A percentile compares a stretch with the other conserved stretches of the same genome.
phyloP scores from a whole-genome alignment of 2,888 invertebrate species.

The Patella depressa region DNA sequence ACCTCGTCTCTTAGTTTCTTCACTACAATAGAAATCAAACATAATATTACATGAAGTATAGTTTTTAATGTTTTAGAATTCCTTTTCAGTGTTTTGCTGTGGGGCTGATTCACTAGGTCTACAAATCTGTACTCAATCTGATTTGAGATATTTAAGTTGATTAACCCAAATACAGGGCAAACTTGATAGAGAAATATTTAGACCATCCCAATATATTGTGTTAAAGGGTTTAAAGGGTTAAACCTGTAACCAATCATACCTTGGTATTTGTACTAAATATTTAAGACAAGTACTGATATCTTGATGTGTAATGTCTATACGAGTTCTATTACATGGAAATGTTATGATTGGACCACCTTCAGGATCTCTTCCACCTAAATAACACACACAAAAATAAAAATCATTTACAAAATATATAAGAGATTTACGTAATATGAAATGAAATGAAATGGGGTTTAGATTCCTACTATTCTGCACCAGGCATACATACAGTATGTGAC shows the following conservation, averaged over 20 bases:
- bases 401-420: no score
- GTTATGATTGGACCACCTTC: conserved; percentile 92
- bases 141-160: no score
- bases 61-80: not conserved
- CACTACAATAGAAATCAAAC: conserved; percentile 76
- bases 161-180: no score
- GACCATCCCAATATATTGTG: no score
- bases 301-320: conserved; percentile 91
- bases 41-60: not conserved
- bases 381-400: not conserved
- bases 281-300: conserved; percentile 90
- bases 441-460: not conserved
- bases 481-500: no score
- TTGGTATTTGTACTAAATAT: conserved; percentile 93
- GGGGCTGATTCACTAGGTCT: no score
- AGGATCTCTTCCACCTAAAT: conserved; percentile 86
- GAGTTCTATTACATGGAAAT: conserved; percentile 88
- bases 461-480: not conserved
- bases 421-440: not conserved
- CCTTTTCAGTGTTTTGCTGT: no score
- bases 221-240: no score
- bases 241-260: conserved; percentile 75
- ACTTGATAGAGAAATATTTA: no score
- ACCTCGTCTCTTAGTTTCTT: conserved; percentile 86
- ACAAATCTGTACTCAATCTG: no score